A percentile compares a stretch with the other conserved stretches of the same genome.
These are phyloP conservation scores for Sinotaia quadrata DNA, from an alignment of 2,888 invertebrate genomes.

Conservation along the genomic window DNA sequence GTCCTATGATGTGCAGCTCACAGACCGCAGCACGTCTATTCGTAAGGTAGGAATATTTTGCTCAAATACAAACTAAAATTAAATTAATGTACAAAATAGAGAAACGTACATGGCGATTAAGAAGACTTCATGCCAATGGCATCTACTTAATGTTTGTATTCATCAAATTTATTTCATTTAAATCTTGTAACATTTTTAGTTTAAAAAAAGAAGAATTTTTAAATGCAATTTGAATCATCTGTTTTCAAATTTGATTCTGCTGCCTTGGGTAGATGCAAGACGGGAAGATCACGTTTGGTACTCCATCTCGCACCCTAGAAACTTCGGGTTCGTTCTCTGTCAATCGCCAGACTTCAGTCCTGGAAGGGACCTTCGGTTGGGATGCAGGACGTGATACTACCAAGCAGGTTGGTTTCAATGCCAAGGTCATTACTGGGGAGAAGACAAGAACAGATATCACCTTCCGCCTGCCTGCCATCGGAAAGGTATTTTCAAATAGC, in stretches of 20 bases:
- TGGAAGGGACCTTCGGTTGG: slow-evolving; percentile 52
- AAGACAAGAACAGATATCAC: slow-evolving; percentile 45
- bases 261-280: slow-evolving; percentile 29
- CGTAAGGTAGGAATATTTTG: slow-evolving; percentile 15
- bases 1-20: slow-evolving; percentile 33
- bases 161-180: too few relatives aligned
- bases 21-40: slow-evolving; percentile 22
- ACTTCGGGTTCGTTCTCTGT: slow-evolving; percentile 27
- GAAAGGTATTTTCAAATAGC: too few relatives aligned
- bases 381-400: slow-evolving; percentile 54
- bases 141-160: too few relatives aligned
- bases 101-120: too few relatives aligned
- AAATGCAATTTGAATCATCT: too few relatives aligned
- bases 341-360: slow-evolving; percentile 34
- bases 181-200: too few relatives aligned
- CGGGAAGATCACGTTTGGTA: slow-evolving; percentile 39
- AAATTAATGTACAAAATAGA: too few relatives aligned
- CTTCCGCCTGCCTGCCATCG: slow-evolving; percentile 47
- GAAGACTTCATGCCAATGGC: too few relatives aligned
- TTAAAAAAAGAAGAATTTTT: too few relatives aligned
- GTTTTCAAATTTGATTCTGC: too few relatives aligned
- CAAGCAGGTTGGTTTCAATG: slow-evolving; percentile 49
- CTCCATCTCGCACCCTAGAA: slow-evolving; percentile 42
- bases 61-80: too few relatives aligned
- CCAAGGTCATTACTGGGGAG: slow-evolving; percentile 38